These are phyloP conservation scores for Oreochromis grahami DNA, from an alignment of 2,797 vertebrate species.

Conservation along the genomic window DNA sequence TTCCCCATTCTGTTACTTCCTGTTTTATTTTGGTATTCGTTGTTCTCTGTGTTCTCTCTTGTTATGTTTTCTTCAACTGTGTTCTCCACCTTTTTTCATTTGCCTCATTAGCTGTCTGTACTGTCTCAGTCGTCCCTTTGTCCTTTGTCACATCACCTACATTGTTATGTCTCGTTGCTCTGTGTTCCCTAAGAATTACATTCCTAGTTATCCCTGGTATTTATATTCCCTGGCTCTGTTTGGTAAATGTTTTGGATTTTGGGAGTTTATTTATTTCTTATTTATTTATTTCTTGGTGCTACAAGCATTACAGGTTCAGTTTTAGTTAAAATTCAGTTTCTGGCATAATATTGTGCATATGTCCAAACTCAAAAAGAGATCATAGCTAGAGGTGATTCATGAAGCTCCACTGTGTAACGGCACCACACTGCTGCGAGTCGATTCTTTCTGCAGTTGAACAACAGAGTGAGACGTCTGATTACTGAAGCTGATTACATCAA, in stretches of 20 bases:
- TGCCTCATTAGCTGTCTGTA: neutral
- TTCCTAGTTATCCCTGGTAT: neutral
- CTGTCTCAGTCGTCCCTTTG: neutral
- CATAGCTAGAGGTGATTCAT: rapidly evolving
- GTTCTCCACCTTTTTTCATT: neutral
- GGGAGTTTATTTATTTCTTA: neutral
- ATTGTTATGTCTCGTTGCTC: neutral
- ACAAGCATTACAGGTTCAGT: neutral
- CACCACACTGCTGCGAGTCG: rapidly evolving
- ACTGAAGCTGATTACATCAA: neutral
- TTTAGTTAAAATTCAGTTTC: neutral
- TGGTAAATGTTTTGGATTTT: neutral
- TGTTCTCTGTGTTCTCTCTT: neutral
- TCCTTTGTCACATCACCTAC: neutral
- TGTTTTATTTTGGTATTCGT: neutral
- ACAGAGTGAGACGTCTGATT: neutral
- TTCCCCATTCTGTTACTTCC: neutral
- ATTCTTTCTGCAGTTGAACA: neutral
- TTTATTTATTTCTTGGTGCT: neutral
- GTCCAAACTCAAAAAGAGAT: neutral
- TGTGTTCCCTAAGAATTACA: rapidly evolving
- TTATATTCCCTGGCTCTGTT: neutral
- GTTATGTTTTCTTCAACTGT: neutral
- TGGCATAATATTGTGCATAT: neutral
- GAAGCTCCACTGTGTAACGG: neutral